phyloP scores from a whole-genome alignment of 1,140 invertebrate species.

The Acyrthosiphon pisum region DNA sequence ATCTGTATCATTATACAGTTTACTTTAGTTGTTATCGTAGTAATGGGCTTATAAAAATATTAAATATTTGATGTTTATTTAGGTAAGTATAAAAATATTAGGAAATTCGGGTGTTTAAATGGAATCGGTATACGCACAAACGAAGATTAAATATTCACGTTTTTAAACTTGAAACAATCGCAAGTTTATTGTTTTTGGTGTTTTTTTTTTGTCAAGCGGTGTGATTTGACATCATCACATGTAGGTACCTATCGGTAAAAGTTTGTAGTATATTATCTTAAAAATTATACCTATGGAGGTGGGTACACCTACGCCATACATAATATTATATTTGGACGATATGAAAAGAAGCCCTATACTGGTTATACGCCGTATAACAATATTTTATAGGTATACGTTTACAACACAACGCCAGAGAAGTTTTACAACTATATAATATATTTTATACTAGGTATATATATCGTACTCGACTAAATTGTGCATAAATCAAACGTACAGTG shows the following conservation, averaged over 20 bases:
- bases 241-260: background rate
- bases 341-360: background rate
- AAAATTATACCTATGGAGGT: background rate
- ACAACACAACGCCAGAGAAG: background rate
- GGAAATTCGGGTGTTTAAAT: background rate
- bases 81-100: background rate
- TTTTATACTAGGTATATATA: background rate
- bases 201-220: background rate
- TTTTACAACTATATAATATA: background rate
- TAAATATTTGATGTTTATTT: background rate
- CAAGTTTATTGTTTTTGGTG: background rate
- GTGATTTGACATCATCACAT: too few species aligned
- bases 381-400: background rate
- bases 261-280: background rate
- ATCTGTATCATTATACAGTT: background rate
- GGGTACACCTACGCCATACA: background rate
- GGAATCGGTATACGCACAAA: background rate
- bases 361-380: background rate
- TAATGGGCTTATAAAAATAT: background rate
- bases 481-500: conserved; percentile 34
- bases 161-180: background rate
- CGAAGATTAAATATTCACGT: background rate
- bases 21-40: background rate
- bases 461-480: background rate
- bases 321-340: background rate